Base-by-base conservation (phyloP, 2,113 vertebrate species). In the Sisor rabdophorus region DNA sequence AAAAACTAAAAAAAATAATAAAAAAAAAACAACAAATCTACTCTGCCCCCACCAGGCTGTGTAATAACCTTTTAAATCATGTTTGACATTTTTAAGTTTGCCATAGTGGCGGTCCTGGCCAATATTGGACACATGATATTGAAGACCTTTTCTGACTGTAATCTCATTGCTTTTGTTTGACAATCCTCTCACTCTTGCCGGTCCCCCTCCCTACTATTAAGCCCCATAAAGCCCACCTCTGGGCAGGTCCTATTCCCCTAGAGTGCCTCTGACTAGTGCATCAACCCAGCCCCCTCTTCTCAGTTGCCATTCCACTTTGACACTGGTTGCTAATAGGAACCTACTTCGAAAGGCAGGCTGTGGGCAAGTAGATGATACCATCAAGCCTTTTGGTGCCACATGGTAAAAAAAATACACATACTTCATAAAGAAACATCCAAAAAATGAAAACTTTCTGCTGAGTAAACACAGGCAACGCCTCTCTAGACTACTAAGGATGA, bases 31-130 rank as follows among this genome's bases (percentile, higher is more conserved):
- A 64, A 47, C 52, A 81, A 70, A 63, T 58, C 65, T 84, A 53
- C 55, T 79, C 71, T 83, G 76, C 73, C 67, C 83, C 82, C 81
- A 85, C 84, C 79, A 72, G 80, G 88, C 90, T 88, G 84, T 80
- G 84, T 92, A 94, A 94, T 93, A 93, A 93, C 91, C 90, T 92
- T 93, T 91, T 94, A 95, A 95, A 96, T 96, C 93, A 92, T 81
- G 77, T 91, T 90, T 95, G 95, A 93, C 94, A 91, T 92, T 93
- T 93, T 89, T 92, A 92, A 94, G 91, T 88, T 89, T 87, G 92
- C 86, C 79, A 86, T 91, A 85, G 88, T 89, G 90, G 91, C 89
- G 90, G 87, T 81, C 81, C 79, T 84, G 71, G 28, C 88, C 89
- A 91, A 93, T 94, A 93, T 88, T 90, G 84, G 75, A 81, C 88